Percentiles rank a stretch among this genome's conserved stretches.
phyloP scores from a whole-genome alignment of 2,888 invertebrate species.

The Dorcus hopei region DNA sequence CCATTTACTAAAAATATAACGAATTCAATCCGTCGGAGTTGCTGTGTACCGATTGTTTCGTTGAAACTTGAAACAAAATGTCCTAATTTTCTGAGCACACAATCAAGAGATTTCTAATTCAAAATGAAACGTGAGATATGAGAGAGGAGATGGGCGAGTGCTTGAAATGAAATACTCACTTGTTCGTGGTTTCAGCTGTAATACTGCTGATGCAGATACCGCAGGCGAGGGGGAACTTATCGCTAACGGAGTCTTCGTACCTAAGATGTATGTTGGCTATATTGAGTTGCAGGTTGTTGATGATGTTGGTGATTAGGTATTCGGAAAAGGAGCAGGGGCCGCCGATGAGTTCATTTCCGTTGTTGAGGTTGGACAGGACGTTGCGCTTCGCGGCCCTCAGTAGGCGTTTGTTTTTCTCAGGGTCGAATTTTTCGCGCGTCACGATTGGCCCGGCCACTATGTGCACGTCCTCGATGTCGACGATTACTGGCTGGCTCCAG shows the following conservation, averaged over 20 bases:
- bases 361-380: slow-evolving; percentile 65
- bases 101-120: no score
- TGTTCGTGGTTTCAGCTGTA: slow-evolving; percentile 77
- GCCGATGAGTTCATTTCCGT: slow-evolving; percentile 57
- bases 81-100: no score
- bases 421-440: slow-evolving; percentile 64
- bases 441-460: slow-evolving; percentile 74
- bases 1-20: slow-evolving; percentile 63
- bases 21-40: neutral
- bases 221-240: slow-evolving; percentile 65
- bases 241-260: slow-evolving; percentile 73
- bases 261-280: slow-evolving; percentile 76
- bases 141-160: no score
- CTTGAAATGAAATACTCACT: slow-evolving; percentile 46
- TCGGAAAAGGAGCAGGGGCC: slow-evolving; percentile 68
- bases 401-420: slow-evolving; percentile 69
- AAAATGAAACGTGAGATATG: no score
- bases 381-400: slow-evolving; percentile 71
- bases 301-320: slow-evolving; percentile 69
- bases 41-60: no score
- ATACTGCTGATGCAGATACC: slow-evolving; percentile 75
- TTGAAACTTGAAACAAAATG: no score
- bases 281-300: slow-evolving; percentile 77
- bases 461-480: slow-evolving; percentile 74
- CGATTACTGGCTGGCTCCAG: slow-evolving; percentile 69